Evolutionary conservation across 2,888 invertebrate species (phyloP).

Genomic region (Catocala sponsa): DNA sequence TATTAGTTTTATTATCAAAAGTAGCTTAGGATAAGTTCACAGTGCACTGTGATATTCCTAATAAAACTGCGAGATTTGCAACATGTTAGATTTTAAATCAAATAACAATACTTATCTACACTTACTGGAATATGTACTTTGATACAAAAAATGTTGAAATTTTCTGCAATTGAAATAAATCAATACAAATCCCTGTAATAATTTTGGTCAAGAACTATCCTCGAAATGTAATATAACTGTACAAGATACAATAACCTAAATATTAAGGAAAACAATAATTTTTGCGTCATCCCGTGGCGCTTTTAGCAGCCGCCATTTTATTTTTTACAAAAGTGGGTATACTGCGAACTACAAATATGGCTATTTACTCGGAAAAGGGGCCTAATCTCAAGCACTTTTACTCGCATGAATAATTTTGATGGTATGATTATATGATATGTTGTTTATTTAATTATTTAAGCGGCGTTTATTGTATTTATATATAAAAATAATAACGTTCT

Average conservation of each 20-base stretch:
- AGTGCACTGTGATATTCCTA: not conserved
- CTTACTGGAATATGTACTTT: conserved; percentile 6
- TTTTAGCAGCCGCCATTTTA: too few species aligned
- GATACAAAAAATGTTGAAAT: not conserved
- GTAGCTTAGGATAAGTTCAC: not conserved
- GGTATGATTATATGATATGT: too few species aligned
- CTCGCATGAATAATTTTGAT: too few species aligned
- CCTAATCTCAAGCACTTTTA: too few species aligned
- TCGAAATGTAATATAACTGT: too few species aligned
- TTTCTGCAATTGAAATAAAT: not conserved
- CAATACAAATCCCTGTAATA: not conserved
- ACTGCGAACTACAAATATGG: too few species aligned
- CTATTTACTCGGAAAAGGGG: too few species aligned
- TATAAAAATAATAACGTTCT: too few species aligned
- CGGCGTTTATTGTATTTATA: too few species aligned
- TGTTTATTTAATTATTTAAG: too few species aligned
- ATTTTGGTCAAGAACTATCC: not conserved
- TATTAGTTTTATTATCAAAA: conserved; percentile 3
- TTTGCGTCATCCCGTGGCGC: not conserved
- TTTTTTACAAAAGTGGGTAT: too few species aligned
- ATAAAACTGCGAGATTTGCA: not conserved
- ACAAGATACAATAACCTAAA: not conserved
- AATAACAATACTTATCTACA: conserved; percentile 1
- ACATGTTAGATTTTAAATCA: not conserved
- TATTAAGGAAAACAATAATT: not conserved